Evolutionary conservation across 2,888 invertebrate genomes (phyloP).

Genomic region (Erebia aethiops): DNA sequence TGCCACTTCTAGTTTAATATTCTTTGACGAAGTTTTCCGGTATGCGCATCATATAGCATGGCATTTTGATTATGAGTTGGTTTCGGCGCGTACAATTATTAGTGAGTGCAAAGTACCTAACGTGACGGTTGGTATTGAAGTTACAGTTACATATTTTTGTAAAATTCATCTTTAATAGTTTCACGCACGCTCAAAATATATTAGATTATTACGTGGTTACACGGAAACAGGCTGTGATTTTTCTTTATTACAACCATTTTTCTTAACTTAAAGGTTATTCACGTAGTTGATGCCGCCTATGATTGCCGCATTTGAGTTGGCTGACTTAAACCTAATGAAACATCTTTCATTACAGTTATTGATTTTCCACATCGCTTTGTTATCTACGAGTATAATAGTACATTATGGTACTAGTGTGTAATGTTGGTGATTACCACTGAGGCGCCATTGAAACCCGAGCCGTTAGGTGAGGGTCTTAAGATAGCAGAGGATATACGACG

Average conservation of each 20-base stretch:
- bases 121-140: not conserved
- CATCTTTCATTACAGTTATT: no score
- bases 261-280: not conserved
- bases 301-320: no score
- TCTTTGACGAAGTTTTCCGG: not conserved
- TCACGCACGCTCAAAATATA: constrained; percentile 8
- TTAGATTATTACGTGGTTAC: constrained; percentile 2
- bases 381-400: no score
- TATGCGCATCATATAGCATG: not conserved
- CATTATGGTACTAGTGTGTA: no score
- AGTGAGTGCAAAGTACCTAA: constrained; percentile 3
- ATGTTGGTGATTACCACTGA: no score
- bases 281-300: no score
- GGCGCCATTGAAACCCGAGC: no score
- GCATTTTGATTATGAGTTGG: not conserved
- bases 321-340: no score
- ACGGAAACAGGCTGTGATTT: not conserved
- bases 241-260: not conserved
- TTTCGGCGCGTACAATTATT: not conserved
- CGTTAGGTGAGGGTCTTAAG: no score
- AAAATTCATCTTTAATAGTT: constrained; percentile 14
- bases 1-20: not conserved
- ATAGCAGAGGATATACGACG: no score
- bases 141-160: constrained; percentile 1
- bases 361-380: no score